Base-by-base conservation (phyloP, 1,140 invertebrate genomes). In the Caenorhabditis brenneri region DNA sequence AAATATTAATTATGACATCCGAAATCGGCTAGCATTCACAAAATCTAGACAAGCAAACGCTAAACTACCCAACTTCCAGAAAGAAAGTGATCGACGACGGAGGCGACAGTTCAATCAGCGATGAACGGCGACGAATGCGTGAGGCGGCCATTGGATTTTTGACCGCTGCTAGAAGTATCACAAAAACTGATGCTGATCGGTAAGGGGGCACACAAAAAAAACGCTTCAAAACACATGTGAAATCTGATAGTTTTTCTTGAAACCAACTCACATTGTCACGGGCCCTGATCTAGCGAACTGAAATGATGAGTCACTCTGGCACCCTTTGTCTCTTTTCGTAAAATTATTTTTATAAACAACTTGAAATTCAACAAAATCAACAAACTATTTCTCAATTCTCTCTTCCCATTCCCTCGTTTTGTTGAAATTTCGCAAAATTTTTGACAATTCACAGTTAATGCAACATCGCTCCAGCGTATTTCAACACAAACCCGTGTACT, bases 181-280 rank as follows among this genome's bases (percentile, higher is more conserved):
- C 79, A 15, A 85, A 85, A 42, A 58, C 79, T 31, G 84, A 85
- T 58, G 84, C 84, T 5, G 48, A 85, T 55, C 84, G 84, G 84
- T 80, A 7, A 36, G 49, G 9, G 33, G 24, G 10, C 24, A 55
- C 53, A 0, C 42, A 48, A 39, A 39, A 29, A n/a, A n/a, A n/a
- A n/a, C n/a, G n/a, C n/a, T n/a, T n/a, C 36, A 46, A 42, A 31
- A 79, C 39, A 31, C 29, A 49, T 27, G 48, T 79, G 48, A 51
- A 80, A 51, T 48, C 4, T 51, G 29, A 46, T 39, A 42, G 22
- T 22, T 74, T 74, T 48, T n/a, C n/a, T n/a, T n/a, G n/a, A n/a
- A n/a, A n/a, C n/a, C n/a, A n/a, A n/a, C n/a, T n/a, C n/a, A n/a
- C n/a, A n/a, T n/a, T n/a, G n/a, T n/a, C n/a, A n/a, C n/a, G n/a